Conservation (phyloP, 2,797 vertebrate species). For the Peromyscus attwateri region DNA sequence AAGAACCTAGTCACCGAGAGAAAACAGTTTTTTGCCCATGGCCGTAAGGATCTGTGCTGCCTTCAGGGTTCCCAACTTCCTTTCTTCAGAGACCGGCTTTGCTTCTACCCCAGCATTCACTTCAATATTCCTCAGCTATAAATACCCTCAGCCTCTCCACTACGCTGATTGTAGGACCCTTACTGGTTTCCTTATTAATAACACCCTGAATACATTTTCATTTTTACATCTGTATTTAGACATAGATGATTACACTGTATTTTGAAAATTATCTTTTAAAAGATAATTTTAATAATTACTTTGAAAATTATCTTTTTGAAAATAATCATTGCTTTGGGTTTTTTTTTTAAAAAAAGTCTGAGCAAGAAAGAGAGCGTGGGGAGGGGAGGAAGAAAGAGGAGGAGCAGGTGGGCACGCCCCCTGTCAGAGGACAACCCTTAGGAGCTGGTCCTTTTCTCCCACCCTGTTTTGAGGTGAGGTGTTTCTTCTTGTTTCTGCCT, state of each 20-base stretch:
- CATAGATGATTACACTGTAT: not conserved
- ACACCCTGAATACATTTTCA: slow-evolving; percentile 29
- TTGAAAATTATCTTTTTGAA: not conserved
- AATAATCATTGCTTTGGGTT: not conserved
- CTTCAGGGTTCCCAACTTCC: not conserved
- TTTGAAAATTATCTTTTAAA: slow-evolving; percentile 10
- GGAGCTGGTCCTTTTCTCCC: not conserved
- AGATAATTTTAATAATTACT: not conserved
- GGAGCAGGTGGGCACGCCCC: not conserved
- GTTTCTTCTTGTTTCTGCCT: not conserved
- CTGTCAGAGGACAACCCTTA: not conserved
- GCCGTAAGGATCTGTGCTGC: not conserved
- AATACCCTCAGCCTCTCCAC: not conserved
- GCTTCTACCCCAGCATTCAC: not conserved
- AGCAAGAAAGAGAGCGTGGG: not conserved
- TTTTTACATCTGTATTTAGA: not conserved
- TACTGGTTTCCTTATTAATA: not conserved
- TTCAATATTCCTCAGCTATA: not conserved
- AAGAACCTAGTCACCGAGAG: not conserved
- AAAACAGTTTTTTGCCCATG: not conserved
- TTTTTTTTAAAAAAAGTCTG: not conserved
- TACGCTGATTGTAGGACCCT: not conserved
- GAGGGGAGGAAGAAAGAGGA: no score
- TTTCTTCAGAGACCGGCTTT: not conserved
- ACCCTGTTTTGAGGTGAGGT: not conserved